phyloP scores from a whole-genome alignment of 2,888 invertebrate species.

The Oscheius sp. region DNA sequence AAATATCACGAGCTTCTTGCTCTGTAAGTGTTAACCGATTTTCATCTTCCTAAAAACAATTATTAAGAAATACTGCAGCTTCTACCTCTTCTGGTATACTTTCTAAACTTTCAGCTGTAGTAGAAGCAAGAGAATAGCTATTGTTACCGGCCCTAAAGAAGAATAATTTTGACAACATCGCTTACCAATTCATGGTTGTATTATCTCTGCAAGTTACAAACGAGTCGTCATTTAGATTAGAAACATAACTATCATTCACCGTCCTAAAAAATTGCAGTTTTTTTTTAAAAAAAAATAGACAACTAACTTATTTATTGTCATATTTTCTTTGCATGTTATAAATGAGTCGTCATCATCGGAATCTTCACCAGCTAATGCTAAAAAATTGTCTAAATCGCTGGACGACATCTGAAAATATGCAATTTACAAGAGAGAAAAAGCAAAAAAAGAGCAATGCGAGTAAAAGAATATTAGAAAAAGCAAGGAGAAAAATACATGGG shows the following conservation, averaged over 20 bases:
- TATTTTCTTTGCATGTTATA: conserved; percentile 13
- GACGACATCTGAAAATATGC: too few relatives aligned
- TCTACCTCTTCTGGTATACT: not conserved
- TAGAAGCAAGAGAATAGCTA: not conserved
- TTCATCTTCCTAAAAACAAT: not conserved
- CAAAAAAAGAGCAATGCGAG: not conserved
- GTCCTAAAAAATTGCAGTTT: conserved; percentile 2
- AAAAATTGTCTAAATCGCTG: not conserved
- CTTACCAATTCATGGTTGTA: not conserved
- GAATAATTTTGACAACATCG: not conserved
- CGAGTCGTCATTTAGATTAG: not conserved
- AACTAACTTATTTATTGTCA: conserved; percentile 2
- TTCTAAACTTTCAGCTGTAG: not conserved
- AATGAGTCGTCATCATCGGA: conserved; percentile 18
- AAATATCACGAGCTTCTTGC: not conserved
- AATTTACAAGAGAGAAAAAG: not conserved
- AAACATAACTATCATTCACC: too few relatives aligned
- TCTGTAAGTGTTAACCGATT: conserved; percentile 17
- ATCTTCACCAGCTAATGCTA: conserved; percentile 10
- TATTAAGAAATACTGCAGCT: not conserved
- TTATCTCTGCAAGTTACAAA: not conserved
- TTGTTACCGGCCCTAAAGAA: not conserved
- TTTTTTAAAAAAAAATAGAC: too few relatives aligned
- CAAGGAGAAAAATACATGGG: too few relatives aligned
- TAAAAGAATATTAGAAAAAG: too few relatives aligned